Evolutionary conservation across 2,888 invertebrate species (phyloP).

Genomic region (Calameuta idolon): DNA sequence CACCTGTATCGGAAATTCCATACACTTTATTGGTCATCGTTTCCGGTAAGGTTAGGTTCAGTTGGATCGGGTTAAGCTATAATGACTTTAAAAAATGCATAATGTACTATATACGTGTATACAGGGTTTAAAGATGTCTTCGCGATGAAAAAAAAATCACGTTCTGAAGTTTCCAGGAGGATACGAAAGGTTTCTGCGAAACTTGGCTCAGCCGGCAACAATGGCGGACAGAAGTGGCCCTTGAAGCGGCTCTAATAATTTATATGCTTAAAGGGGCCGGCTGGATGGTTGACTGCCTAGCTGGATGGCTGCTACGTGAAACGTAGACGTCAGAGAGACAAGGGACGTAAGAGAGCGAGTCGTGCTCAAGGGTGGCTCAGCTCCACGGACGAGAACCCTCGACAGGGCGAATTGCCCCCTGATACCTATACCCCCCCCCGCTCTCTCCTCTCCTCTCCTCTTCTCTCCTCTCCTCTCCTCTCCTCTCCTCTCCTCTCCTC

Average conservation of each 20-base stretch:
- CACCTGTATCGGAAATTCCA: neutral
- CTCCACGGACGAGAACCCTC: conserved; percentile 50
- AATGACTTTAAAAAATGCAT: neutral
- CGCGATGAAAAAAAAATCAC: neutral
- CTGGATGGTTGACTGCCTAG: conserved; percentile 17
- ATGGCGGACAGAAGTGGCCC: conserved; percentile 53
- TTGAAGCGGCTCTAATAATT: conserved; percentile 62
- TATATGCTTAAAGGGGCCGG: conserved; percentile 57
- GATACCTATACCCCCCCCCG: conserved; percentile 6
- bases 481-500: neutral
- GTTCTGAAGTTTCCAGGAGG: neutral
- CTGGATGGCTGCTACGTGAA: conserved; percentile 36
- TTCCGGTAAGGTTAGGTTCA: neutral
- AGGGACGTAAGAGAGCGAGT: conserved; percentile 43
- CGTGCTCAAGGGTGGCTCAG: conserved; percentile 54
- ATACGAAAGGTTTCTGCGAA: neutral
- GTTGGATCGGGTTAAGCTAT: neutral
- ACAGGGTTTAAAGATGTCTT: neutral
- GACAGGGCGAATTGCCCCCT: conserved; percentile 45
- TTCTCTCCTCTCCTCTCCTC: too few species aligned
- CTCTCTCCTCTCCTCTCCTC: neutral
- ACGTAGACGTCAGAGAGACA: conserved; percentile 45
- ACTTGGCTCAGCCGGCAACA: conserved; percentile 36
- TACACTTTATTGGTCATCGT: neutral
- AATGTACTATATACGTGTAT: neutral